These are phyloP conservation scores for Perca schrenkii DNA, from an alignment of 2,113 vertebrate genomes.

Conservation along the genomic window DNA sequence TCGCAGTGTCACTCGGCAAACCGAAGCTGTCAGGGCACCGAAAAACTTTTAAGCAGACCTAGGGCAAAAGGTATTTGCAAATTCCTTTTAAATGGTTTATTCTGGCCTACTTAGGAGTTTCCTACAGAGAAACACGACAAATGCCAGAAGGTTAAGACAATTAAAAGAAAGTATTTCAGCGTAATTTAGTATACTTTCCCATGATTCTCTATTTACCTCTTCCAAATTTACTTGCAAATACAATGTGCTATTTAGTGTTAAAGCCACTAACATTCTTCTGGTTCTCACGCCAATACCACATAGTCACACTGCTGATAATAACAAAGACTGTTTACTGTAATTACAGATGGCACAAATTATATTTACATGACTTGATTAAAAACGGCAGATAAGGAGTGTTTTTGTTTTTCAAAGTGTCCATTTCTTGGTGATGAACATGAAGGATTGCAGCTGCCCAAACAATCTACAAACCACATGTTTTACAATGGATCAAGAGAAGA, in stretches of 20 bases:
- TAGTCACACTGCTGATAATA: slow-evolving; percentile 31
- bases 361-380: slow-evolving; percentile 43
- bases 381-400: slow-evolving; percentile 46
- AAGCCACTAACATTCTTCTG: slow-evolving; percentile 8
- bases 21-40: slow-evolving; percentile 33
- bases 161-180: slow-evolving; percentile 35
- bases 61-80: slow-evolving; percentile 40
- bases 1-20: slow-evolving; percentile 26
- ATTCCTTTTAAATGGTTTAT: slow-evolving; percentile 56
- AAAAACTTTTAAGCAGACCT: slow-evolving; percentile 46
- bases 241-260: slow-evolving; percentile 31
- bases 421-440: slow-evolving; percentile 18
- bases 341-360: slow-evolving; percentile 49
- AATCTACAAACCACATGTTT: slow-evolving; percentile 20
- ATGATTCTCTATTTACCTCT: slow-evolving; percentile 23
- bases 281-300: slow-evolving; percentile 21
- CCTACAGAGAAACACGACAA: slow-evolving; percentile 37
- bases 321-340: slow-evolving; percentile 32
- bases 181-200: slow-evolving; percentile 39
- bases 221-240: slow-evolving; percentile 26
- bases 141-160: slow-evolving; percentile 40
- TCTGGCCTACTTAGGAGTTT: slow-evolving; percentile 49
- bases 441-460: slow-evolving; percentile 42
- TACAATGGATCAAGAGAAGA: slow-evolving; percentile 7
- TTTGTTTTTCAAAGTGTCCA: slow-evolving; percentile 3